phyloP scores from a whole-genome alignment of 2,113 vertebrate genomes.

The Aegypius monachus region DNA sequence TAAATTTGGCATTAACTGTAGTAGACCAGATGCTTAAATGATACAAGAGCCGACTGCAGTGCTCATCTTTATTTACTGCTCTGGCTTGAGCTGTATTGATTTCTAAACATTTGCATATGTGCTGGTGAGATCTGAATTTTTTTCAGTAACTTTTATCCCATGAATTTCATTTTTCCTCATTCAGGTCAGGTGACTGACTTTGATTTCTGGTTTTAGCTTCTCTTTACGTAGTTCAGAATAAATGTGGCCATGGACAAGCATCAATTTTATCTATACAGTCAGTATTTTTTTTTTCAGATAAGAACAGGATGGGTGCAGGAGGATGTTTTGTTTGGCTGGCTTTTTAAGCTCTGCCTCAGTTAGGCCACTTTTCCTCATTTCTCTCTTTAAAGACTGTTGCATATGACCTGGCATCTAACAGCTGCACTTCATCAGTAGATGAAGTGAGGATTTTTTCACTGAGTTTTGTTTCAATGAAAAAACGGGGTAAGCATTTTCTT shows the following conservation, averaged over 20 bases:
- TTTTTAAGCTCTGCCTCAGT: not conserved
- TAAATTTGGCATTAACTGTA: conserved; percentile 49
- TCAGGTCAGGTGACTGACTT: not conserved
- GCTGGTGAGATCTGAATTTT: not conserved
- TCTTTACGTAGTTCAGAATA: not conserved
- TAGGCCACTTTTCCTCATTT: not conserved
- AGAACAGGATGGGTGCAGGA: not conserved
- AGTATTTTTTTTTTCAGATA: not conserved
- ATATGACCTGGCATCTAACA: not conserved
- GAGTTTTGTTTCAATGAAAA: not conserved
- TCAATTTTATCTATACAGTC: not conserved
- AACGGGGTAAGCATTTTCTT: not conserved
- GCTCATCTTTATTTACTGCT: conserved; percentile 39
- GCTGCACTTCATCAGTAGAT: not conserved
- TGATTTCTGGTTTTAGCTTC: not conserved
- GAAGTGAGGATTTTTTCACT: not conserved
- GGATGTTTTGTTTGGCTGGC: not conserved
- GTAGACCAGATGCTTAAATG: conserved; percentile 45
- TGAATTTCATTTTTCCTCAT: not conserved
- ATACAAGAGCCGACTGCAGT: not conserved
- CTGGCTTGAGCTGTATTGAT: conserved; percentile 9
- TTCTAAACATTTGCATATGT: conserved; percentile 31
- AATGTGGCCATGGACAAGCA: not conserved
- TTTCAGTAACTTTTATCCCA: not conserved
- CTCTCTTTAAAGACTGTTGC: not conserved